Evolutionary conservation across 2,888 invertebrate species (phyloP), one percentile per base, ranked within the genome.

Genomic region (Philhelius pedissequus): DNA sequence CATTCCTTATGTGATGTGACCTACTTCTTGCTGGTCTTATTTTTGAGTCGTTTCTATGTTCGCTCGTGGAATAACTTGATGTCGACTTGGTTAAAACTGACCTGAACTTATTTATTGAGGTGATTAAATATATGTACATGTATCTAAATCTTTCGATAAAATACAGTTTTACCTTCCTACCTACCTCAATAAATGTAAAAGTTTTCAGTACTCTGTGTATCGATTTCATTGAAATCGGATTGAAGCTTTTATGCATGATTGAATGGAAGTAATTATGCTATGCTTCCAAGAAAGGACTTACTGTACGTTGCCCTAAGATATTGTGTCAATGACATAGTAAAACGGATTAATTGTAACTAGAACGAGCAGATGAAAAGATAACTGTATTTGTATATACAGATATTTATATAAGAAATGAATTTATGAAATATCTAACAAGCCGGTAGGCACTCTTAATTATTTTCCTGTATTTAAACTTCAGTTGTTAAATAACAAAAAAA

Each of bases 51-150:
- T 52, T 52, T n/a, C n/a, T 15, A 22, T 1, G 8, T 54, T 30
- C 11, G 6, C 20, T 27, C 11, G 6, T 50, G 15, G 7, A 62
- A 35, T 80, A 45, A 40, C 38, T 68, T 11, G 32, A 32, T 54
- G 30, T 62, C 69, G 68, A 64, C 75, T 75, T 70, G 80, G 69
- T 58, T 75, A 22, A 50, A 62, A 62, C 9, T 75, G 80, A 74
- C 69, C 62, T 68, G 40, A 64, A 70, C 69, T 56, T 62, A 64
- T 69, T 80, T 62, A 54, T 54, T 54, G 35, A 30, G 30, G 75
- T 68, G 75, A 56, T 69, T 79, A 60, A 66, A 52, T 54, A 25
- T 62, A 58, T 1, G 15, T 8, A n/a, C 4, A 58, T 4, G n/a
- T 52, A 27, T 2, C 50, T 4, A n/a, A n/a, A 11, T 5, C n/a